Base-by-base conservation (phyloP, 2,888 invertebrate species). In the Tetheella fluctuosa region DNA sequence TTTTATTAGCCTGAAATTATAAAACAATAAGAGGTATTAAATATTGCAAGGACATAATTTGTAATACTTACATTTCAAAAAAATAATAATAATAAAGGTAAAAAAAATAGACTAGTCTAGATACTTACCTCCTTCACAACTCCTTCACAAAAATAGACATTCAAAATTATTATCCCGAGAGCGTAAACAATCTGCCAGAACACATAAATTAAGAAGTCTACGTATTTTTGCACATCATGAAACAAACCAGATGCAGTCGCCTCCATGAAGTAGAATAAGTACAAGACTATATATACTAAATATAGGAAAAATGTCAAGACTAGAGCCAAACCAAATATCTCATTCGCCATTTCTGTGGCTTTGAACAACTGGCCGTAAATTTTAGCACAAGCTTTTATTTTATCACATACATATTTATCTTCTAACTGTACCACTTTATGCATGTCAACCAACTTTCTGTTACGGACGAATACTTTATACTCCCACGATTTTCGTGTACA, bases 231-330 rank as follows among this genome's bases (percentile, higher is more conserved):
- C 13, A 79, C 55, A 56, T 89, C 84, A 10, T 83, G 81, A 37
- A 86, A 88, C 58, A 89, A 69, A 0, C 89, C 85, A 0, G 83
- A 76, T 0, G 88, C 87, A 0, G 88, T 89, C 5, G 89, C 90
- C 65, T 90, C 90, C 89, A 90, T 88, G 48, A 90, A 85, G 65
- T 90, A 90, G 65, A 88, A 90, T 62, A 85, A 71, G 61, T 89
- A 84, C 54, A 90, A 61, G 23, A 86, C 74, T 10, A 86, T 77
- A n/a, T 76, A 74, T 13, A 77, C 64, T 0, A 85, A 64, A 52
- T 74, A 79, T 15, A 81, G 54, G 0, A 81, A 53, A 68, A 85
- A 72, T 0, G 80, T 86, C 13, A 82, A 53, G 3, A 81, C 67
- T 17, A 89, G 48, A 8, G 81, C 69, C 2, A 81, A 60, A 2